phyloP scores from a whole-genome alignment of 2,113 vertebrate genomes.

The Plecturocebus donacophilus region DNA sequence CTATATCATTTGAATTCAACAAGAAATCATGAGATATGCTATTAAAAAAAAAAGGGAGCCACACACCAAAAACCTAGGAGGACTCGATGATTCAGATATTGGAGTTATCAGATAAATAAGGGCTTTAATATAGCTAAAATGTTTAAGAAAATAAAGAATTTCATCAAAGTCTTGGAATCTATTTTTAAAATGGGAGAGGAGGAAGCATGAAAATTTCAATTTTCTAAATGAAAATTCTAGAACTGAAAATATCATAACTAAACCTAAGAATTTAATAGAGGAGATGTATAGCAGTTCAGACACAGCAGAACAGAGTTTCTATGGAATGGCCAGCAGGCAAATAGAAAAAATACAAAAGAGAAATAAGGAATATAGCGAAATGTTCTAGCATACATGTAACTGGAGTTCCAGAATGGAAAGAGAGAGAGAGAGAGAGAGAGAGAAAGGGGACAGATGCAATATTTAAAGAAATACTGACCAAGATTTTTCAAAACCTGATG shows the following conservation, averaged over 20 bases:
- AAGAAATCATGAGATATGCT: conserved; percentile 2
- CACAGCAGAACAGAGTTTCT: not conserved
- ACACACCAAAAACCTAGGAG: not conserved
- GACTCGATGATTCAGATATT: not conserved
- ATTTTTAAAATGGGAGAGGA: conserved; percentile 20
- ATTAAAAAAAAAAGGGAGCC: not conserved
- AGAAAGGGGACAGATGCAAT: not conserved
- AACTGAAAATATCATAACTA: conserved; percentile 22
- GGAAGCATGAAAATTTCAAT: not conserved
- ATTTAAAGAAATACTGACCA: not conserved
- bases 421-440: not conserved
- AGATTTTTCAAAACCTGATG: conserved; percentile 19
- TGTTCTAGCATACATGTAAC: not conserved
- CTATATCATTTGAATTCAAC: not conserved
- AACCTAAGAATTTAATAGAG: conserved; percentile 26
- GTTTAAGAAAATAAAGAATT: conserved; percentile 40
- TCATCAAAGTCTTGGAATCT: not conserved
- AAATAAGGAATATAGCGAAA: not conserved
- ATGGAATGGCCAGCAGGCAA: not conserved
- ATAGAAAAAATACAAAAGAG: conserved; percentile 3
- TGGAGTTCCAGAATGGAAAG: not conserved
- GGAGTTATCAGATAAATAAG: not conserved
- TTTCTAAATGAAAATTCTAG: conserved; percentile 23
- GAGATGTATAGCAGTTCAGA: not conserved
- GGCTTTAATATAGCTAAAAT: conserved; percentile 26